Base-by-base conservation (phyloP, 1,140 invertebrate species). In the Portunus trituberculatus region DNA sequence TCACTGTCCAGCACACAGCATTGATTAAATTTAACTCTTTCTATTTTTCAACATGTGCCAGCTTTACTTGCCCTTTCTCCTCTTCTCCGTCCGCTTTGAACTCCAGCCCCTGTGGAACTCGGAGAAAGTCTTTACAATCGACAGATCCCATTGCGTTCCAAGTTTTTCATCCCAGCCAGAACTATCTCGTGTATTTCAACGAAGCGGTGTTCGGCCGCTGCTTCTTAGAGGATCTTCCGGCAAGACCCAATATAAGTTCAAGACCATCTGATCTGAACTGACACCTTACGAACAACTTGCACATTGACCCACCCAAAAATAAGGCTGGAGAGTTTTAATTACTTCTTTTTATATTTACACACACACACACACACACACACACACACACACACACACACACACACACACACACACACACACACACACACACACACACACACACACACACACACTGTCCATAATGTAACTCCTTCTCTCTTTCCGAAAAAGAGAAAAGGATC, bases 381-480 rank as follows among this genome's bases (percentile, higher is more conserved):
- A 88, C 31, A 88, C 86, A 88, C 86, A 88, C 86, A 39, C 86
- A 88, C 86, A 88, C 86, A 88, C 86, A 32, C 86, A 88, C 86
- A 88, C 86, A 88, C 31, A 88, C 86, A 88, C 86, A 88, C 86
- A 39, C 86, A 88, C 86, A 88, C 86, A 88, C 86, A 88, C 86
- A 88, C 86, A 45, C 86, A 39, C 86, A 88, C 86, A 45, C 86
- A 88, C 86, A 88, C 86, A 88, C 86, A 88, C 32, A 45, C 86
- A 88, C 86, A 88, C 31, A 39, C 86, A 88, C 86, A 88, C 86
- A 39, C 86, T 45, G 12, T 59, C 2, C 52, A 59, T 59, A 59
- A 10, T 59, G 52, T 59, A 59, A 0, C 12, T 59, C 52, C 52
- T 20, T 59, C 52, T 59, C 2, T 10, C 52, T 59, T 20, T 59